These are phyloP conservation scores for Physella acuta DNA, from an alignment of 1,140 invertebrate genomes.

Conservation along the genomic window DNA sequence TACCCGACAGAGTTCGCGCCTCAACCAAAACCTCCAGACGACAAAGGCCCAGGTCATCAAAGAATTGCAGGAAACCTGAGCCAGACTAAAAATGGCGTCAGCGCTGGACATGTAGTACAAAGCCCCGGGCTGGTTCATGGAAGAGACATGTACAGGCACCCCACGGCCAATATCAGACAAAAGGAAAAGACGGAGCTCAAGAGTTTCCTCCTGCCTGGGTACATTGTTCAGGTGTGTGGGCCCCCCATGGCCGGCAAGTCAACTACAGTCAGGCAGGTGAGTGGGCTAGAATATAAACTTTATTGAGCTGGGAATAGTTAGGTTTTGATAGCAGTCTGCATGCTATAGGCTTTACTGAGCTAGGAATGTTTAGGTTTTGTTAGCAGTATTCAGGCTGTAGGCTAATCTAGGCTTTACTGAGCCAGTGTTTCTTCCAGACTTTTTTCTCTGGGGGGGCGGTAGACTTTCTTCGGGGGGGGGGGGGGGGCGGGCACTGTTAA, in stretches of 20 bases:
- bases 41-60: not conserved
- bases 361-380: not conserved
- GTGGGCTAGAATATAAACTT: not conserved
- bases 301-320: not conserved
- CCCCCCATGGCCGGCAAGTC: constrained; percentile 6
- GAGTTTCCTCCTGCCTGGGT: not conserved
- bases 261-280: constrained; percentile 5
- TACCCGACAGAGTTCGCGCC: not conserved
- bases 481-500: too few relatives aligned
- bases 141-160: not conserved
- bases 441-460: not conserved
- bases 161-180: not conserved
- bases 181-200: not conserved
- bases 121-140: too few relatives aligned
- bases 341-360: not conserved
- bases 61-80: not conserved
- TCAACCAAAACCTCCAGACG: not conserved
- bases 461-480: too few relatives aligned
- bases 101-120: not conserved
- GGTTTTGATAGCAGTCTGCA: not conserved
- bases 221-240: constrained; percentile 3
- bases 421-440: not conserved
- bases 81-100: not conserved
- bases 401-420: not conserved
- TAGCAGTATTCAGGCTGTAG: not conserved